Conservation (phyloP, 2,113 vertebrate genomes). For the Corynorhinus townsendii region DNA sequence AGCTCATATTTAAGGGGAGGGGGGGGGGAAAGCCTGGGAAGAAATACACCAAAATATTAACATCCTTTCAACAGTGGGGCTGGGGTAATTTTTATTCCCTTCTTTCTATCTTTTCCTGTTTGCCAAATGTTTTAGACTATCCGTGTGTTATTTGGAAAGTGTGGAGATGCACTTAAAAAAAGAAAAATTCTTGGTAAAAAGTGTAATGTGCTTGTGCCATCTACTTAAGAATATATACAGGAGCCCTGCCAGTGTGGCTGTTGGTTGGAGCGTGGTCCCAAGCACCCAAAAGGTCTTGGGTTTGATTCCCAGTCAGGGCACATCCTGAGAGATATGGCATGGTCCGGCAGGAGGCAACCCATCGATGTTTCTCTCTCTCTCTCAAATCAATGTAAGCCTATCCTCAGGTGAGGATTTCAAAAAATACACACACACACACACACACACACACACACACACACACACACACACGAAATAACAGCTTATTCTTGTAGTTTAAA, state of each 20-base stretch:
- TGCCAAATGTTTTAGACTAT: neutral
- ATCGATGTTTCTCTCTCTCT: neutral
- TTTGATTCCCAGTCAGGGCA: neutral
- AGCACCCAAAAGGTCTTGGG: neutral
- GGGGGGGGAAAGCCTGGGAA: neutral
- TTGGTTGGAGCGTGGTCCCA: neutral
- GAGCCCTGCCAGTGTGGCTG: neutral
- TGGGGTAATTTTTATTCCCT: conserved; percentile 6
- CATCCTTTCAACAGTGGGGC: neutral
- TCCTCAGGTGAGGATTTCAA: neutral
- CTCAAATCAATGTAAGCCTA: neutral
- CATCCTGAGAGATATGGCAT: neutral
- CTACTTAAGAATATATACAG: neutral
- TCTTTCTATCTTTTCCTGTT: neutral
- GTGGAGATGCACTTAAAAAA: neutral
- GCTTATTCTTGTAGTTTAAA: neutral
- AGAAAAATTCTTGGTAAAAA: neutral
- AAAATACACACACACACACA: neutral
- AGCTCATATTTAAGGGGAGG: neutral
- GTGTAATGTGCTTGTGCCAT: neutral
- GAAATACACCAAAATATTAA: conserved; percentile 20
- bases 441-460: too few species aligned
- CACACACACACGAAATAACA: neutral
- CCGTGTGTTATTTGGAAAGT: neutral
- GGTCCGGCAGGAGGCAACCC: neutral